These are phyloP conservation scores for Thysanoteuthis rhombus DNA, from an alignment of 2,888 invertebrate species.

Conservation along the genomic window DNA sequence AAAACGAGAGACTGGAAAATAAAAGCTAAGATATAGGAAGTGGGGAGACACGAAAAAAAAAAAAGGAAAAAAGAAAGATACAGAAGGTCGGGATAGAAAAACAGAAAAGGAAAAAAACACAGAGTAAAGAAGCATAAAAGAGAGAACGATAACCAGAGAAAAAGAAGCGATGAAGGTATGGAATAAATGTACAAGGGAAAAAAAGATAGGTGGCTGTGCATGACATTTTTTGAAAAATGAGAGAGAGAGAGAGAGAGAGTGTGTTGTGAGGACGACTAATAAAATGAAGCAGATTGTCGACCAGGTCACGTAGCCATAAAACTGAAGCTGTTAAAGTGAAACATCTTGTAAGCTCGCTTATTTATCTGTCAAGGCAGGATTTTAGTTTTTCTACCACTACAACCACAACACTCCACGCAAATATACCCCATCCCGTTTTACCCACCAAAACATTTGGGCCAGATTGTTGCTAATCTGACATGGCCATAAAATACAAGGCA, in stretches of 20 bases:
- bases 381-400: neutral
- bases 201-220: no score
- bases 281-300: neutral
- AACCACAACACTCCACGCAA: neutral
- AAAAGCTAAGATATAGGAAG: neutral
- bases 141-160: no score
- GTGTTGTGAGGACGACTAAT: neutral
- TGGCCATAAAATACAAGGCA: neutral
- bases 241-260: no score
- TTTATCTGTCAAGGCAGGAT: neutral
- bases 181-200: no score
- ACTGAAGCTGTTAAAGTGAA: neutral
- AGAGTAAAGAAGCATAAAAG: no score
- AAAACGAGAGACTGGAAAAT: neutral
- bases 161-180: no score
- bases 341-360: neutral
- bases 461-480: neutral
- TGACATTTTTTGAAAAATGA: no score
- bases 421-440: neutral
- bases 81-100: no score
- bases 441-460: neutral
- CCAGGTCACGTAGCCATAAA: neutral
- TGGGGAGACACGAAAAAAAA: neutral
- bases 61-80: no score
- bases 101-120: no score